Percentiles rank a stretch among this genome's conserved stretches.
Conservation (phyloP, 2,797 vertebrate species). For the Lepilemur ruficaudatus region DNA sequence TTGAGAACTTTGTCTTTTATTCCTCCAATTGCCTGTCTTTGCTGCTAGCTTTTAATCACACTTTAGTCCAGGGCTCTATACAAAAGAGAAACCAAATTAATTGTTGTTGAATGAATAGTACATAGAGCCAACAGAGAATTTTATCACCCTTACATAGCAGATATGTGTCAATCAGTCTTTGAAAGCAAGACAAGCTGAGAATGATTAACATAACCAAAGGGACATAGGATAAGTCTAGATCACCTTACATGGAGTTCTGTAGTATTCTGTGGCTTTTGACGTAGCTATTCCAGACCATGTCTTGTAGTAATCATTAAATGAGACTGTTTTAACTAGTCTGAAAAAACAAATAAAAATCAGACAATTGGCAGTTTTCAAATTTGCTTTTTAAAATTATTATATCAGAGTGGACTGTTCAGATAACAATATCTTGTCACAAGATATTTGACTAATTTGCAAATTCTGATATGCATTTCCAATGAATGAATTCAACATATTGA, state of each 20-base stretch:
- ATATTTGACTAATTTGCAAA: neutral
- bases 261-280: constrained; percentile 57
- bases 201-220: neutral
- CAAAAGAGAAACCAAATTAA: constrained; percentile 18
- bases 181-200: constrained; percentile 32
- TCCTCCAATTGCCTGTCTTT: neutral
- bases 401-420: neutral
- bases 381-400: constrained; percentile 4
- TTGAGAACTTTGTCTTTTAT: neutral
- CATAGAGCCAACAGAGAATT: neutral
- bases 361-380: neutral
- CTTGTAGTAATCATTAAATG: constrained; percentile 78
- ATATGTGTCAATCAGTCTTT: neutral
- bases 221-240: neutral
- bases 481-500: neutral
- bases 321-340: constrained; percentile 72
- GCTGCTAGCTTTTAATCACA: constrained; percentile 3
- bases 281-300: constrained; percentile 75
- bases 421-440: neutral
- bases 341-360: constrained; percentile 69
- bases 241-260: constrained; percentile 71
- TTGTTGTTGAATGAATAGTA: neutral
- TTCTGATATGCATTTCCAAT: neutral
- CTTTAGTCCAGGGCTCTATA: neutral
- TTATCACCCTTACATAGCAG: neutral